Percentiles rank a stretch among this genome's conserved stretches.
phyloP scores from a whole-genome alignment of 2,888 invertebrate genomes.

The Dyspetes luteomarginatus region DNA sequence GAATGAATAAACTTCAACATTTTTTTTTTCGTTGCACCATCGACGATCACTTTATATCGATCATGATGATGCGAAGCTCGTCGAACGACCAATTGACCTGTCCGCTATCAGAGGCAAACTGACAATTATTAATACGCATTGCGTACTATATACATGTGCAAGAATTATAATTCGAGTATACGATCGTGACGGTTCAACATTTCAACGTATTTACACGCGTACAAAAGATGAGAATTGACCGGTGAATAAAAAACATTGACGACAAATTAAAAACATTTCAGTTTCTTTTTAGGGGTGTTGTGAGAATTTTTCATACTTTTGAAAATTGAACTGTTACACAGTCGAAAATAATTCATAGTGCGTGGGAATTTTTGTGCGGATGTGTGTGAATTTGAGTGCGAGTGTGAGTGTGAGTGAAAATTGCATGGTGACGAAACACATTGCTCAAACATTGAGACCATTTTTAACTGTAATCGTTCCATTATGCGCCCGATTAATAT shows the following conservation, averaged over 20 bases:
- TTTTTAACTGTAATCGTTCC: slow-evolving; percentile 2
- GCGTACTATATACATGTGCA: not conserved
- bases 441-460: slow-evolving; percentile 59
- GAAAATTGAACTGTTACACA: not conserved
- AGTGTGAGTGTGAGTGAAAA: not conserved
- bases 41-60: slow-evolving; percentile 47
- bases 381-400: slow-evolving; percentile 6
- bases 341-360: slow-evolving; percentile 17
- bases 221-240: not conserved
- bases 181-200: slow-evolving; percentile 22
- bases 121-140: not conserved
- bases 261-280: not conserved
- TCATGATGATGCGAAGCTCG: slow-evolving; percentile 34
- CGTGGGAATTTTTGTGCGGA: not conserved
- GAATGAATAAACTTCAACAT: slow-evolving; percentile 13
- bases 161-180: slow-evolving; percentile 14
- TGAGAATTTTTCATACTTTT: slow-evolving; percentile 2
- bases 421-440: slow-evolving; percentile 39
- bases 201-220: not conserved
- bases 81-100: slow-evolving; percentile 57
- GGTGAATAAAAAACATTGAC: not conserved
- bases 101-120: slow-evolving; percentile 19
- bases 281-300: slow-evolving; percentile 1
- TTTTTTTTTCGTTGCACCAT: slow-evolving; percentile 13
- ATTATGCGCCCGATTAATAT: not conserved